phyloP scores from a whole-genome alignment of 2,113 vertebrate species.

The Eira barbara region DNA sequence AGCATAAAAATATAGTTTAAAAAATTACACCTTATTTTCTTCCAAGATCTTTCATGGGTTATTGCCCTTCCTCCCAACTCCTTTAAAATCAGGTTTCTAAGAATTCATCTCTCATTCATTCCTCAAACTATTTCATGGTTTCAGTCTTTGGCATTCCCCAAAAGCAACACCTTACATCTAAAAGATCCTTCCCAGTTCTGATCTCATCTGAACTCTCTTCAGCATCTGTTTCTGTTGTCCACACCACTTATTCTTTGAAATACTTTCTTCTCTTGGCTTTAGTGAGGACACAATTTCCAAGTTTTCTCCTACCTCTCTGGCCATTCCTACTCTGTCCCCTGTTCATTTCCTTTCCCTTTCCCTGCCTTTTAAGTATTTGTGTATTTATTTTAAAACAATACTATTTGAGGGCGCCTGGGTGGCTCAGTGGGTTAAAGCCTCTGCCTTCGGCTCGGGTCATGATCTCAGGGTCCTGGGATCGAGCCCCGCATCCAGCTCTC shows the following conservation, averaged over 20 bases:
- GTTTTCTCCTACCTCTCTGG: background rate
- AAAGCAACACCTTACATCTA: background rate
- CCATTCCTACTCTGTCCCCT: background rate
- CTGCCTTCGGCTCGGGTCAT: no score
- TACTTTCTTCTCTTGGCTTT: background rate
- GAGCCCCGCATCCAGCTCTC: no score
- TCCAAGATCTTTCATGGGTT: background rate
- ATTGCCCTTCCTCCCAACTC: background rate
- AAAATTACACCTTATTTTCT: background rate
- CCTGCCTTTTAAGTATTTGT: background rate
- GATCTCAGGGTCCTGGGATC: no score
- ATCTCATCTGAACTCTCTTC: background rate
- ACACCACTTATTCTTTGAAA: background rate
- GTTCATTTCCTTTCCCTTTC: background rate
- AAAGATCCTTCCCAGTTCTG: background rate
- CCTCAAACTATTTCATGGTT: background rate
- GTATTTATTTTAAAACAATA: background rate
- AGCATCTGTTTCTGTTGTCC: background rate
- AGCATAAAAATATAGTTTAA: background rate
- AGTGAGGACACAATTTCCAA: background rate
- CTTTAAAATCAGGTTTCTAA: background rate
- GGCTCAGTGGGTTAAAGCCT: no score
- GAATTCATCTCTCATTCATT: background rate
- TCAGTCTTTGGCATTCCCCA: background rate
- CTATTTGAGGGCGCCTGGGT: background rate